Conservation (phyloP, 2,797 vertebrate genomes). For the Crenichthys baileyi region DNA sequence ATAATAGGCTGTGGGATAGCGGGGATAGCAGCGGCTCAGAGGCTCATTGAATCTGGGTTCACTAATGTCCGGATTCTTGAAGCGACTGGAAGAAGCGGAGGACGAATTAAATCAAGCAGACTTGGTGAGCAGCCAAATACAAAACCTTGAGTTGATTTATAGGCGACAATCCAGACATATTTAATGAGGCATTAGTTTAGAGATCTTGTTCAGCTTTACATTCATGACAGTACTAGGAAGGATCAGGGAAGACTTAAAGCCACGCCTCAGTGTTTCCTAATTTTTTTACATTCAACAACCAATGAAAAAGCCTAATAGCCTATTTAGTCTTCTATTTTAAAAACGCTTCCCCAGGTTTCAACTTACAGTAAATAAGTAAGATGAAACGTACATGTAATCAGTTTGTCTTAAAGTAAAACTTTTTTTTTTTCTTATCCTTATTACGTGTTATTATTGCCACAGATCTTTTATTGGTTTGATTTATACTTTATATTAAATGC, state of each 20-base stretch:
- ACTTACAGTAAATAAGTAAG: too few species aligned
- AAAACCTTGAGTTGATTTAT: not conserved
- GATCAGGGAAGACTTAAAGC: too few species aligned
- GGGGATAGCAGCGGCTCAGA: constrained; percentile 82
- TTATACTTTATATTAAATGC: too few species aligned
- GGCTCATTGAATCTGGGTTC: constrained; percentile 73
- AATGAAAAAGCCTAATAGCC: not conserved
- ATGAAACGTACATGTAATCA: too few species aligned
- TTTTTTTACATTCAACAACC: not conserved
- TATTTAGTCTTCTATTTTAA: not conserved
- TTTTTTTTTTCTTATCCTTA: too few species aligned
- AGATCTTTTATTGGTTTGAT: too few species aligned
- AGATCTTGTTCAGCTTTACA: too few species aligned
- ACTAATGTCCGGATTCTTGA: constrained; percentile 81
- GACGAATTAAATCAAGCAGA: constrained; percentile 80
- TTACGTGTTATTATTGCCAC: too few species aligned
- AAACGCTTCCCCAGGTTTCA: too few species aligned
- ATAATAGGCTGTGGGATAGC: constrained; percentile 86
- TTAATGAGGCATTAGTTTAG: not conserved
- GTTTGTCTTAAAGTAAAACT: too few species aligned
- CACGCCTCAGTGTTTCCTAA: too few species aligned
- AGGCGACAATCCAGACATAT: not conserved
- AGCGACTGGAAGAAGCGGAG: constrained; percentile 82
- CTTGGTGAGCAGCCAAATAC: constrained; percentile 74
- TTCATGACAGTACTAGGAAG: too few species aligned